Base-by-base conservation (phyloP, 37 sponge, comb jelly and placozoan genomes). In the Hexactinellida sp. region DNA sequence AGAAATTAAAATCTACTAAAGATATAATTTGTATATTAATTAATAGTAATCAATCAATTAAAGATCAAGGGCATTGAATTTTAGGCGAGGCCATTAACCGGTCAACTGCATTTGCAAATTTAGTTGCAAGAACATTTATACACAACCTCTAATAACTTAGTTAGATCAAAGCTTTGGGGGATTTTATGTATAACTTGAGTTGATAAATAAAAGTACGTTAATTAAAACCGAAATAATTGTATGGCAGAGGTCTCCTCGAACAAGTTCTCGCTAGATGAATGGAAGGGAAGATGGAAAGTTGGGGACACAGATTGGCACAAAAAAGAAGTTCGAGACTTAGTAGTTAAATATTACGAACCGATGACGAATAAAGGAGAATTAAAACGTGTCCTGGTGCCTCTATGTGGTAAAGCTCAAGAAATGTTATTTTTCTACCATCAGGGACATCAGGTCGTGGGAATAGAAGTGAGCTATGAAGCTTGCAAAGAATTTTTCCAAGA, bases 301-400 rank as follows among this genome's bases (percentile, higher is more conserved):
- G 34, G 76, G 13, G 13, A 10, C 25, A 63, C 76, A 63, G 5
- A 7, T 3, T 63, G 76, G 76, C 76, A 63, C 5, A 32, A 28
- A 7, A 23, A 63, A 63, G 76, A 63, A n/a, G 76, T 63, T 3
- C 25, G 76, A n/a, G 34, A n/a, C 30, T 3, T 32, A 32, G 30
- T 63, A 21, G 76, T 63, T 7, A 63, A 63, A 28, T 63, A 63
- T 28, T 63, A 63, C 34, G 76, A 63, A 23, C 76, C 3, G 76
- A 10, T 63, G 76, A 63, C 76, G 25, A 28, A 63, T n/a, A 63
- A 63, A n/a, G 76, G 76, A 32, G 76, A 63, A n/a, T 63, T 63
- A 10, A 63, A 63, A 28, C 76, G 76, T 7, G 13, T 63, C 13
- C 76, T 63, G 3, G 76, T 63, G 3, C 76, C 76, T 63, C 34